These are phyloP conservation scores for Machimus rusticus DNA, from an alignment of 2,888 invertebrate genomes.

Conservation along the genomic window DNA sequence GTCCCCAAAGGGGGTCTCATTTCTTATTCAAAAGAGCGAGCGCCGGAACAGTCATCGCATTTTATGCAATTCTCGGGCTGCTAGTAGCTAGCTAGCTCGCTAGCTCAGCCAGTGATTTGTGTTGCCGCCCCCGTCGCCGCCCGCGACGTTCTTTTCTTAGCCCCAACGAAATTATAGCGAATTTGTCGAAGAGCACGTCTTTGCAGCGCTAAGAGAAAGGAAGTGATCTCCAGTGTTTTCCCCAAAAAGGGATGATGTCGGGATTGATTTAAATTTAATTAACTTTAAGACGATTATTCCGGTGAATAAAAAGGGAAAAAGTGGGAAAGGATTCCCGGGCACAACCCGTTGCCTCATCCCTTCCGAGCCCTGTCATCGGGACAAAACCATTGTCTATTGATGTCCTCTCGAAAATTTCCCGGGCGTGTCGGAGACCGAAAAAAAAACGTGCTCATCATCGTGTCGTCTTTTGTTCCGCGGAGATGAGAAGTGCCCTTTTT, in stretches of 20 bases:
- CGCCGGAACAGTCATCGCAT: conserved; percentile 5
- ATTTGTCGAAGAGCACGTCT: background rate
- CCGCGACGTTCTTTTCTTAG: background rate
- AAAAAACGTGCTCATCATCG: conserved; percentile 11
- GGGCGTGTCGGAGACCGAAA: background rate
- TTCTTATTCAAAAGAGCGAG: conserved; percentile 6
- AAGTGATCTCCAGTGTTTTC: background rate
- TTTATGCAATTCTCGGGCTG: background rate
- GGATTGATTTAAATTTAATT: conserved; percentile 30
- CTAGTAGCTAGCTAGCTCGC: background rate
- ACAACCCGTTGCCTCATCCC: background rate
- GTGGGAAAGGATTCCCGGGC: background rate
- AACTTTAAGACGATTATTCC: conserved; percentile 24
- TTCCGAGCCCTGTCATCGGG: background rate
- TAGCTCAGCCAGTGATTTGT: background rate
- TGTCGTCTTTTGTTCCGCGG: conserved; percentile 15
- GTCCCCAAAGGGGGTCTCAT: background rate
- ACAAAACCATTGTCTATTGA: background rate
- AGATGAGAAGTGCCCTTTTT: conserved; percentile 14
- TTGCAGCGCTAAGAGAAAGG: background rate
- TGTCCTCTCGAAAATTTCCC: background rate
- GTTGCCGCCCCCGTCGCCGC: background rate
- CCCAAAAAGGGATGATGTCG: background rate
- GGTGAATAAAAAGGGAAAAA: background rate
- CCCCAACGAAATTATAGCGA: background rate